Base-by-base conservation (phyloP, 2,113 vertebrate species). In the Excalfactoria chinensis region DNA sequence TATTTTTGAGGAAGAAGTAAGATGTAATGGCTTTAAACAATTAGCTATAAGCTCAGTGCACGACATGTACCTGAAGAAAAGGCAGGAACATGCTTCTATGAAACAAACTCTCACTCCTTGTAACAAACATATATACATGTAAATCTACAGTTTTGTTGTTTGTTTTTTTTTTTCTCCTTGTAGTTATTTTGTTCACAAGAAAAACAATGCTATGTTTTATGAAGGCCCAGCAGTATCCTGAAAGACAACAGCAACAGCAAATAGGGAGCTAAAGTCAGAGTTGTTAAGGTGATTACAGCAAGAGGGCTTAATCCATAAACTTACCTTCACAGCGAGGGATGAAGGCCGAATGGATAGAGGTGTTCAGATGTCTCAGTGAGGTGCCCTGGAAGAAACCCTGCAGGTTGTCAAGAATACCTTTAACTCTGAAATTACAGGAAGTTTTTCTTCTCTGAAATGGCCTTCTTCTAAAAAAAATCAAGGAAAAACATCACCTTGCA, bases 401-500 rank as follows among this genome's bases (percentile, higher is more conserved):
- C 11, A 74, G 32, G 34, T 18, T 80, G 37, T 34, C 37, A 84
- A 70, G 76, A 17, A 12, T 9, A 49, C 9, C 88, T 30, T 44
- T 84, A 86, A 76, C 18, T 19, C 26, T 37, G 43, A 82, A 69
- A 66, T 1, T 34, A 14, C 59, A 75, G 46, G 35, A 62, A 8
- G 11, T 3, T 84, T 70, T 71, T 73, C 7, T 64, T 84, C 15
- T 62, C 41, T 75, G 19, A 7, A 17, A 30, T 40, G 30, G 11
- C 66, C 9, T 8, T 78, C 15, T 28, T 72, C 78, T 69, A 37
- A 13, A 81, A 82, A 84, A 60, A 51, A 7, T 43, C 28, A 28
- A 41, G 49, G 15, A 7, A 76, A 74, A 26, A 0, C 13, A 68
- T 34, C 4, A 2, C 21, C 9, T 63, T 41, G 8, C 2, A 67